A percentile compares a stretch with the other conserved stretches of the same genome.
Conservation (phyloP, 2,888 invertebrate species). For the Diadegma fenestrale region DNA sequence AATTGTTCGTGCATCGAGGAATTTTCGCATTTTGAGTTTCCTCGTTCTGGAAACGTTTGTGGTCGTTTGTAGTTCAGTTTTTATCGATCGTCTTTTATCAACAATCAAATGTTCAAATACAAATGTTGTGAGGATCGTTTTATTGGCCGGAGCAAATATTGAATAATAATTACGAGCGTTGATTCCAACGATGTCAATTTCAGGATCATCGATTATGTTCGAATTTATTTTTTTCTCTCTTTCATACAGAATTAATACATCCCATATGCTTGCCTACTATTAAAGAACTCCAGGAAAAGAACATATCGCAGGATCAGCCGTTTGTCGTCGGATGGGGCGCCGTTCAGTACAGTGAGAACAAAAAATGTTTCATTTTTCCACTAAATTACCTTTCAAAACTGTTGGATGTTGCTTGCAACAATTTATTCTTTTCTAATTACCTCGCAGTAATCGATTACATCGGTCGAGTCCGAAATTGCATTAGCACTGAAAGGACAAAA, state of each 20-base stretch:
- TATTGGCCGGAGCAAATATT: too few relatives aligned
- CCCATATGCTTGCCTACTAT: conserved; percentile 92
- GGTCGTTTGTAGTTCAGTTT: too few relatives aligned
- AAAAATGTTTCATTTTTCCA: not conserved
- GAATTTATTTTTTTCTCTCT: conserved; percentile 73
- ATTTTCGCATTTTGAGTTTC: too few relatives aligned
- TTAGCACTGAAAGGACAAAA: not conserved
- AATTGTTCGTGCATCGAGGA: too few relatives aligned
- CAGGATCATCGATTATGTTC: too few relatives aligned
- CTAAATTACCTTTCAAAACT: not conserved
- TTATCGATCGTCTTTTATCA: too few relatives aligned
- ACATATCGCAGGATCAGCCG: conserved; percentile 86
- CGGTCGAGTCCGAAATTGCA: not conserved
- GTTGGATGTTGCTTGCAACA: conserved; percentile 73
- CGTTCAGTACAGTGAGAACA: conserved; percentile 88
- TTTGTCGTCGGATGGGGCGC: conserved; percentile 94
- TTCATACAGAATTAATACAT: conserved; percentile 87
- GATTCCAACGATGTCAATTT: too few relatives aligned
- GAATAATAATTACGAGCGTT: too few relatives aligned
- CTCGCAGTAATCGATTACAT: not conserved
- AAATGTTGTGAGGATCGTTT: too few relatives aligned
- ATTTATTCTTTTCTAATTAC: not conserved
- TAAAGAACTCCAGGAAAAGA: conserved; percentile 86
- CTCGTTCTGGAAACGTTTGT: too few relatives aligned
- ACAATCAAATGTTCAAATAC: too few relatives aligned